Percentiles rank a stretch among this genome's conserved stretches.
Conservation (phyloP, 2,113 vertebrate genomes). For the Grallaria varia region DNA sequence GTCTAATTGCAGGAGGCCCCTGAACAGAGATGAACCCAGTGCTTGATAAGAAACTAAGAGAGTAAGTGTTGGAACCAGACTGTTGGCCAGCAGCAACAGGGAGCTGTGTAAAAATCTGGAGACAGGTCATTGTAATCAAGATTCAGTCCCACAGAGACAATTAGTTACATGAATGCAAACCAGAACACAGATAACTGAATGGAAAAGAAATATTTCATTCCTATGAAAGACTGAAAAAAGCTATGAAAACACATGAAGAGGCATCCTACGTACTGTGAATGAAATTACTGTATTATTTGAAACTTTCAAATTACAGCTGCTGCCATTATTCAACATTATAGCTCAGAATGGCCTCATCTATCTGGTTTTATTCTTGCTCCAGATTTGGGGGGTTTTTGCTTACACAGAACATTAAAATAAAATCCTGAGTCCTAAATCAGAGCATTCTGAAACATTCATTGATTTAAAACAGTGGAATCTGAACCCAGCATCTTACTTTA, state of each 20-base stretch:
- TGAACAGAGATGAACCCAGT: background rate
- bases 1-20: background rate
- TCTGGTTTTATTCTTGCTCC: background rate
- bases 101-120: background rate
- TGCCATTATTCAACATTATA: background rate
- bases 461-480: background rate
- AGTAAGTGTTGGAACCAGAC: background rate
- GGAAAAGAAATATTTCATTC: background rate
- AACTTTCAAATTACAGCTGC: background rate
- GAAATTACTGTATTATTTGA: background rate
- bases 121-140: background rate
- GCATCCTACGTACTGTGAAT: background rate
- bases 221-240: background rate
- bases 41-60: background rate
- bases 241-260: background rate
- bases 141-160: background rate
- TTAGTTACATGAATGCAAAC: background rate
- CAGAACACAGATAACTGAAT: background rate
- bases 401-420: background rate
- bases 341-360: background rate
- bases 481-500: background rate
- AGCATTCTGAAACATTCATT: background rate
- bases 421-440: background rate
- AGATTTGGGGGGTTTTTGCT: background rate
- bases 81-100: background rate